Evolutionary conservation across 2,888 invertebrate species (phyloP), one percentile per base, ranked within the genome.

Genomic region (Magallana nippona): DNA sequence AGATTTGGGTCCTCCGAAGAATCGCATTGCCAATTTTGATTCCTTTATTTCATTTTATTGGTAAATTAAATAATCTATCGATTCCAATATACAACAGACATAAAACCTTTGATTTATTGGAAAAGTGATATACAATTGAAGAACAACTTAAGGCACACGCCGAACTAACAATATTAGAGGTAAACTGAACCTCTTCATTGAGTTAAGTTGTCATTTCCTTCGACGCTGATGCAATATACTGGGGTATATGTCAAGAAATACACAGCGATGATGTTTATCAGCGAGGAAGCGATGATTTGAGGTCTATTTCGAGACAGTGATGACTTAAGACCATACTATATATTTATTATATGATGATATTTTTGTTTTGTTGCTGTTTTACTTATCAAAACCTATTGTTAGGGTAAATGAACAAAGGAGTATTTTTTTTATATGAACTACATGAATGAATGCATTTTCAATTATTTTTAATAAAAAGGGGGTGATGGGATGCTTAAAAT

Each of bases 1-100:
- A 84, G 82, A 84, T 84, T 82, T 84, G 82, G 60, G 79, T 78
- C 82, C 80, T 79, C 78, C 60, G 78, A 79, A 71, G 82, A 81
- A 71, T 83, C 80, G 81, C 71, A 85, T 83, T 83, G 71, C 60
- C 84, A 86, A 86, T 86, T 81, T 82, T 82, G 71, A 82, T 88
- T 87, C 87, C 87, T 86, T 88, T 87, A 89, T 90, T 90, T 85
- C 88, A 87, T 88, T 88, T 90, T 88, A 88, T 88, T 90, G 87
- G 89, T 88, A 89, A 89, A 89, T 90, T 88, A 89, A 88, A 90
- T 90, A 87, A 86, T 88, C 82, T 86, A 86, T 88, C 88, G 82
- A 62, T 57, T 78, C 84, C 60, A 63, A 82, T 84, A 58, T 84
- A 71, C 81, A 77, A 81, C 81, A 84, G 63, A 79, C 56, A 22